Evolutionary conservation across 2,888 invertebrate genomes (phyloP).

Genomic region (Diloba caeruleocephala): DNA sequence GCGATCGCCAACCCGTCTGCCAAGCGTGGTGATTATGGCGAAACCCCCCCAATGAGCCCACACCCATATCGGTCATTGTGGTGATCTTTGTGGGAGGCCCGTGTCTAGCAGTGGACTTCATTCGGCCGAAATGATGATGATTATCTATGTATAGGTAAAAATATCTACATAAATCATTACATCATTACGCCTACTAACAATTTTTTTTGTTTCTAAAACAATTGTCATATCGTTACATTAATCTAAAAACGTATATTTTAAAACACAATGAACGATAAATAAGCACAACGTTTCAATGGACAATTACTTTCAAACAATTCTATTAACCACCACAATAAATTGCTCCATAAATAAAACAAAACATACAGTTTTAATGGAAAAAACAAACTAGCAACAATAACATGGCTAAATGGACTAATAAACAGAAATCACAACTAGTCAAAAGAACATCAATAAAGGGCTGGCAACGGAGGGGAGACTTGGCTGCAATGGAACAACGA

Average conservation of each 20-base stretch:
- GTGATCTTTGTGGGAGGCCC: too few relatives aligned
- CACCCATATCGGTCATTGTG: too few relatives aligned
- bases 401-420: constrained; percentile 79
- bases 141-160: too few relatives aligned
- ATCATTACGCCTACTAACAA: too few relatives aligned
- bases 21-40: too few relatives aligned
- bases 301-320: constrained; percentile 28
- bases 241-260: background rate
- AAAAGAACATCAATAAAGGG: constrained; percentile 85
- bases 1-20: too few relatives aligned
- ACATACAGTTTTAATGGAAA: constrained; percentile 51
- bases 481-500: constrained; percentile 69
- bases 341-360: constrained; percentile 41
- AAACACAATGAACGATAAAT: constrained; percentile 10
- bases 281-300: constrained; percentile 16
- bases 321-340: constrained; percentile 25
- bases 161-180: too few relatives aligned
- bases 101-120: too few relatives aligned
- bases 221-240: background rate
- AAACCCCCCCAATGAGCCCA: too few relatives aligned
- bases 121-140: too few relatives aligned
- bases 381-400: constrained; percentile 70
- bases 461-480: constrained; percentile 60
- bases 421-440: constrained; percentile 85
- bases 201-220: too few relatives aligned